Base-by-base conservation (phyloP, 23 tunicate species). In the Botrylloides violaceus region DNA sequence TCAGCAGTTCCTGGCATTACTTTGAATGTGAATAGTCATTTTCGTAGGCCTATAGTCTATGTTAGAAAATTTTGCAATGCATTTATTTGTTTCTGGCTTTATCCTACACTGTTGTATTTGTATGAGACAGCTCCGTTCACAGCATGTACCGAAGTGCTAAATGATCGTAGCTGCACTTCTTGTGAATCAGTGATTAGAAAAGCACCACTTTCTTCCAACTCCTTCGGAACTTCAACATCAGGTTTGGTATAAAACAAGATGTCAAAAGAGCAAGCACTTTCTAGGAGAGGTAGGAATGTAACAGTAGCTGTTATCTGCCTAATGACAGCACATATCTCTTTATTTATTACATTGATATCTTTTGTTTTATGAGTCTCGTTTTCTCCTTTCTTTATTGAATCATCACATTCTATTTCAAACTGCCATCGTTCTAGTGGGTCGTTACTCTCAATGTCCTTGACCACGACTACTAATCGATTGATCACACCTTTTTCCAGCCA, bases 251-350 rank as follows among this genome's bases (percentile, higher is more conserved):
- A 90, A 39, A 90, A 90, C 21, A 90, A 73, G 2, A 90, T 22
- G 66, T 90, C 97, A 65, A 90, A 90, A 6, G 83, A 73, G 82
- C 96, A 90, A 18, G 91, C 80, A 2, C 76, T 53, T 74, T 90
- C 97, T 30, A 90, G 70, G n/a, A 90, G 57, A 21, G 97, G 97
- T 23, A 90, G 70, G 36, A 90, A 90, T 30, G 97, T 90, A 50
- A 90, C 90, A 3, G 97, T 83, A n/a, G 97, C 89, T 9, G 97
- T 90, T 31, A 90, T 83, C 68, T 90, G 97, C 23, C 97, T 65
- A 26, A 90, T 90, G 3, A 90, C 85, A 43, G 84, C 85, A 32
- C 83, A 68, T 29, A 90, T 90, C 75, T 90, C 97, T 4, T 83
- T 72, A 25, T 90, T 78, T 20, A 90, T 83, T 18, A 47, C 81